Percentiles rank a stretch among this genome's conserved stretches.
Evolutionary conservation across 2,797 vertebrate genomes (phyloP).

Genomic region (Diceros bicornis): DNA sequence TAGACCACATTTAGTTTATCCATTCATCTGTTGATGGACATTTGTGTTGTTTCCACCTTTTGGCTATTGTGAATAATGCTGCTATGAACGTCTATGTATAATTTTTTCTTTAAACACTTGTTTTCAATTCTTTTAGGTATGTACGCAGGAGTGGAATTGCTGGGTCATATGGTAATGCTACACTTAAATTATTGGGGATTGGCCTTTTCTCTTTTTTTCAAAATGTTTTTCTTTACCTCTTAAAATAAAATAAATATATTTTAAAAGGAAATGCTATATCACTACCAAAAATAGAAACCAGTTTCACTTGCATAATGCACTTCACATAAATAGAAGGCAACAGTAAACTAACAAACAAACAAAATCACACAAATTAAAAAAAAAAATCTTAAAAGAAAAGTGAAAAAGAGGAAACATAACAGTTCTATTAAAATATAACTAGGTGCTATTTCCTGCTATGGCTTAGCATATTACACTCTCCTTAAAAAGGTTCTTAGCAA

Average conservation of each 20-base stretch:
- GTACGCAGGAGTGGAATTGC: not conserved
- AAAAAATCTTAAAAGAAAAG: not conserved
- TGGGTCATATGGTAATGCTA: not conserved
- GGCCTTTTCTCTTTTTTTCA: not conserved
- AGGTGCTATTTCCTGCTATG: not conserved
- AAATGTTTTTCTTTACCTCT: not conserved
- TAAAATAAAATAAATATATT: conserved; percentile 13
- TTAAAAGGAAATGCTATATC: not conserved
- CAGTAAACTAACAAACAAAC: conserved; percentile 13
- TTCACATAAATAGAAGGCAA: not conserved
- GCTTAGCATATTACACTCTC: not conserved
- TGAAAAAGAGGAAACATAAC: not conserved
- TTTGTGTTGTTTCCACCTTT: not conserved
- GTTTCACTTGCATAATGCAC: not conserved
- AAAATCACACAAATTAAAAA: not conserved
- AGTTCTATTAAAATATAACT: not conserved
- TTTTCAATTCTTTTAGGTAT: not conserved
- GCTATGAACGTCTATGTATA: not conserved
- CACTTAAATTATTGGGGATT: not conserved
- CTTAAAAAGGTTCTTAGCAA: conserved; percentile 15
- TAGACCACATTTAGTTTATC: no score
- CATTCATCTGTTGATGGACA: not conserved
- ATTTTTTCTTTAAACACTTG: not conserved
- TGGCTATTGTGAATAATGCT: not conserved
- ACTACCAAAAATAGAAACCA: not conserved